Evolutionary conservation across 2,113 vertebrate species (phyloP).

Genomic region (Pedetes capensis): DNA sequence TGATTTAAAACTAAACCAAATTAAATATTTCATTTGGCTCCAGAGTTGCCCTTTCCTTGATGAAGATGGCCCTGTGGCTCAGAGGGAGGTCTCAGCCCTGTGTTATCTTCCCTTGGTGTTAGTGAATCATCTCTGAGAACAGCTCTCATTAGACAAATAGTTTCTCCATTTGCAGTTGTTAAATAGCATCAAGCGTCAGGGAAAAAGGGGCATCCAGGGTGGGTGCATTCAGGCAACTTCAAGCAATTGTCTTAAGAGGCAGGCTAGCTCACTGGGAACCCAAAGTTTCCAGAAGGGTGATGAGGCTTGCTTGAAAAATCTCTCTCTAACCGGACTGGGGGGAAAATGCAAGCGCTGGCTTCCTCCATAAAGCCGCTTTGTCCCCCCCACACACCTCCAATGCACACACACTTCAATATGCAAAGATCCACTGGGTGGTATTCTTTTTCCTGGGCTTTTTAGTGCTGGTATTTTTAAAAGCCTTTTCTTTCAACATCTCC

Average conservation of each 20-base stretch:
- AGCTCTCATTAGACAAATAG: conserved; percentile 63
- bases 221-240: conserved; percentile 45
- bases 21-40: conserved; percentile 7
- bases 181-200: conserved; percentile 49
- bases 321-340: conserved; percentile 4
- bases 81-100: neutral
- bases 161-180: conserved; percentile 62
- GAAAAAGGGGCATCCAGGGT: conserved; percentile 55
- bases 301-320: conserved; percentile 49
- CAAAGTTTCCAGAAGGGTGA: conserved; percentile 52
- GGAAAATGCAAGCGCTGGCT: conserved; percentile 52
- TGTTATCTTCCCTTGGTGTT: conserved; percentile 14
- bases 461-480: conserved; percentile 29
- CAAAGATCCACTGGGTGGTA: neutral
- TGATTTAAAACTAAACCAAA: neutral
- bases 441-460: conserved; percentile 24
- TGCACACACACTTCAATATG: neutral
- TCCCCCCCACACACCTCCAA: neutral
- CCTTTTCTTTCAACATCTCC: conserved; percentile 3
- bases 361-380: conserved; percentile 27
- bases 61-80: neutral
- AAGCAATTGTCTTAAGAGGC: conserved; percentile 61
- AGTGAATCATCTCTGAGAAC: conserved; percentile 55
- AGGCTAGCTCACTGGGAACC: conserved; percentile 52
- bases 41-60: neutral